These are phyloP conservation scores for Pogonus chalceus DNA, from an alignment of 1,140 invertebrate species.

Conservation along the genomic window DNA sequence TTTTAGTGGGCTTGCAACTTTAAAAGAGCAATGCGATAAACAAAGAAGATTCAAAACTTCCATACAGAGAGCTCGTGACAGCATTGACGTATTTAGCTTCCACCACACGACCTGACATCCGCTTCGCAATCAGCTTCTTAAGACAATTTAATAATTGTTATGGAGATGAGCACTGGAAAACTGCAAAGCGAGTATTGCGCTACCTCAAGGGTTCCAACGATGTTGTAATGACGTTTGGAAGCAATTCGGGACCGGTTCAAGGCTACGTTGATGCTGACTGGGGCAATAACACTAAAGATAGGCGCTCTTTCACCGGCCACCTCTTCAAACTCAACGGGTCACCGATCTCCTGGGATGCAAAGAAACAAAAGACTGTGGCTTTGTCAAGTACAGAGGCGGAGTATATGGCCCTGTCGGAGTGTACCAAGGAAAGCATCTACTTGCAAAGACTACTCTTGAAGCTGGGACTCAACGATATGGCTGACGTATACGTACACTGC, in stretches of 20 bases:
- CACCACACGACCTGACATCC: conserved; percentile 33
- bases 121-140: conserved; percentile 28
- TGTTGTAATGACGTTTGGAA: no score
- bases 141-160: conserved; percentile 28
- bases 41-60: conserved; percentile 12
- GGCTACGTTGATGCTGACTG: conserved; percentile 33
- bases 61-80: conserved; percentile 29
- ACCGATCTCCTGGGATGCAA: conserved; percentile 26
- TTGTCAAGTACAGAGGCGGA: conserved; percentile 34
- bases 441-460: conserved; percentile 15
- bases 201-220: conserved; percentile 34
- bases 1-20: no score
- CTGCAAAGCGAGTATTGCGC: conserved; percentile 29
- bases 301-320: conserved; percentile 32
- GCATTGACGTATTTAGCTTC: conserved; percentile 35
- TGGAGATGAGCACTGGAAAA: conserved; percentile 25
- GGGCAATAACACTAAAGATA: conserved; percentile 21
- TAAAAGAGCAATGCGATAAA: neutral
- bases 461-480: conserved; percentile 12
- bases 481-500: conserved; percentile 13
- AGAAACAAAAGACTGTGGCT: conserved; percentile 32
- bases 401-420: conserved; percentile 29
- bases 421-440: conserved; percentile 23
- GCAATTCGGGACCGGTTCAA: neutral
- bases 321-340: conserved; percentile 22